phyloP scores from a whole-genome alignment of 2,888 invertebrate species.

The Agonopterix alstromeriana region DNA sequence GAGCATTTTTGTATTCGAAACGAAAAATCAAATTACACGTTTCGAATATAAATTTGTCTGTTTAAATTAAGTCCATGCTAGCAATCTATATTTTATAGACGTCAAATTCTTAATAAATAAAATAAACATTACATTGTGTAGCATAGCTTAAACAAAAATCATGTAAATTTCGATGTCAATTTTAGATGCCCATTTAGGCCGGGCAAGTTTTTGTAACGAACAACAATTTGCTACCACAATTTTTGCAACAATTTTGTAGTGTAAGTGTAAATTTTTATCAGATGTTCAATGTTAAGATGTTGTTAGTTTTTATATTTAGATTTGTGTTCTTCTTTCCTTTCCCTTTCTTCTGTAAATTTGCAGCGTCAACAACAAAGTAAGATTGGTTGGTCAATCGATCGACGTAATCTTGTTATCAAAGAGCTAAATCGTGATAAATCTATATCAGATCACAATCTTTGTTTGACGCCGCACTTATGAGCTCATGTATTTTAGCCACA shows the following conservation, averaged over 20 bases:
- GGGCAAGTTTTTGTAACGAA: slow-evolving; percentile 7
- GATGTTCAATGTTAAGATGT: slow-evolving; percentile 52
- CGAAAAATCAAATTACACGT: slow-evolving; percentile 6
- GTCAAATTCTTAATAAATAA: slow-evolving; percentile 56
- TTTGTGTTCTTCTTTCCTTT: slow-evolving; percentile 27
- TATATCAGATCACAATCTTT: too few relatives aligned
- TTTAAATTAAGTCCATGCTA: slow-evolving; percentile 10
- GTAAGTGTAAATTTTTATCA: slow-evolving; percentile 54
- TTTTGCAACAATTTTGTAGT: slow-evolving; percentile 59
- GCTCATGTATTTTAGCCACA: too few relatives aligned
- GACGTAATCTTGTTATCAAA: too few relatives aligned
- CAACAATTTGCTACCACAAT: slow-evolving; percentile 58
- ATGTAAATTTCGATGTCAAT: slow-evolving; percentile 74
- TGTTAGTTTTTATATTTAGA: slow-evolving; percentile 38
- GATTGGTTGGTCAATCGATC: too few relatives aligned
- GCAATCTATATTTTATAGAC: slow-evolving; percentile 63
- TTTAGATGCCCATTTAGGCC: slow-evolving; percentile 42
- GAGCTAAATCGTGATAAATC: too few relatives aligned
- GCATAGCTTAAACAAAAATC: slow-evolving; percentile 62
- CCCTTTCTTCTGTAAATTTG: slow-evolving; percentile 9
- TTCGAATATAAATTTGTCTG: slow-evolving; percentile 7
- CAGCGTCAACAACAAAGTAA: too few relatives aligned
- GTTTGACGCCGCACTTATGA: too few relatives aligned
- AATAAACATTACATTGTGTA: slow-evolving; percentile 53
- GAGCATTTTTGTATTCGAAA: slow-evolving; percentile 14